phyloP scores from a whole-genome alignment of 2,888 invertebrate species.

The Lydus trimaculatus region DNA sequence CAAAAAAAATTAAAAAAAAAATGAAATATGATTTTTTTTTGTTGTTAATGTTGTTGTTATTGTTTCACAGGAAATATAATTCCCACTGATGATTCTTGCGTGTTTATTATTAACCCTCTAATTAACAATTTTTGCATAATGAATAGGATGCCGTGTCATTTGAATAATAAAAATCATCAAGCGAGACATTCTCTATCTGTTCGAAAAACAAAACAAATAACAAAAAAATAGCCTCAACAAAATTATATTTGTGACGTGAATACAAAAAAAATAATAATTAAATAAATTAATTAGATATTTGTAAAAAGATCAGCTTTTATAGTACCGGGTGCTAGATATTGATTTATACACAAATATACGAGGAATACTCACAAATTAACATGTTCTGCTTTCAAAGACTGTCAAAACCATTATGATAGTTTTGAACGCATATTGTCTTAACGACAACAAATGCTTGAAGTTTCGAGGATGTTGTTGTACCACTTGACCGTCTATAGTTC shows the following conservation, averaged over 20 bases:
- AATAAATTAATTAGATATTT: too few species aligned
- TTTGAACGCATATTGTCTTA: too few species aligned
- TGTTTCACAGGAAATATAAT: not conserved
- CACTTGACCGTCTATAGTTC: too few species aligned
- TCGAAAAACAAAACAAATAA: not conserved
- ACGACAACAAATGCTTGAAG: too few species aligned
- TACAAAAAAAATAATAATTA: slow-evolving; percentile 31
- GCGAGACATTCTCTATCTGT: slow-evolving; percentile 33
- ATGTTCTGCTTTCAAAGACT: too few species aligned
- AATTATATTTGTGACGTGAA: slow-evolving; percentile 22
- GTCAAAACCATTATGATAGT: too few species aligned
- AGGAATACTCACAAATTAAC: too few species aligned
- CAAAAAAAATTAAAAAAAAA: not conserved
- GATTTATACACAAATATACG: too few species aligned
- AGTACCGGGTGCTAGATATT: too few species aligned
- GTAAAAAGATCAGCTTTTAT: too few species aligned
- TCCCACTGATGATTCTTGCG: slow-evolving; percentile 16
- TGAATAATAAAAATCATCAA: slow-evolving; percentile 38
- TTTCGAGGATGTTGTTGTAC: too few species aligned
- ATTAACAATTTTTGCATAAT: slow-evolving; percentile 32
- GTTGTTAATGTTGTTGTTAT: not conserved
- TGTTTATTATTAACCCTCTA: slow-evolving; percentile 27
- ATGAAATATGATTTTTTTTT: not conserved
- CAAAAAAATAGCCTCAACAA: not conserved
- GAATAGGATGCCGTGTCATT: slow-evolving; percentile 35